Percentiles rank a stretch among this genome's conserved stretches.
These are phyloP conservation scores for Lacanobia wlatinum DNA, from an alignment of 2,888 invertebrate genomes.

Conservation along the genomic window DNA sequence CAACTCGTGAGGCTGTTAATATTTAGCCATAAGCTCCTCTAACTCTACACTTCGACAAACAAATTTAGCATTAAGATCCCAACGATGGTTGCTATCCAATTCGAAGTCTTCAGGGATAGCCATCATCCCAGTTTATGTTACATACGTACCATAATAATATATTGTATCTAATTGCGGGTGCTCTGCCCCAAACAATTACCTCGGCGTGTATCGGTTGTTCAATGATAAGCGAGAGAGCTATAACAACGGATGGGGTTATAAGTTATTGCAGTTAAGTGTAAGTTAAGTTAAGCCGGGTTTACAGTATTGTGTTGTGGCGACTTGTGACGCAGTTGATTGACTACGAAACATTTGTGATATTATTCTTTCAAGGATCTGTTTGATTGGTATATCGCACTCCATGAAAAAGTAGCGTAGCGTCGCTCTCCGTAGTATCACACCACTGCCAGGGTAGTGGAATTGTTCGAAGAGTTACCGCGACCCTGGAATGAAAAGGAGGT, in stretches of 20 bases:
- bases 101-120: slow-evolving; percentile 3
- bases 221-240: slow-evolving; percentile 50
- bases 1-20: not conserved
- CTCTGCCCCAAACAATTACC: slow-evolving; percentile 44
- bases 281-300: slow-evolving; percentile 11
- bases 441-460: no score
- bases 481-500: no score
- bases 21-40: not conserved
- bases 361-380: no score
- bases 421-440: no score
- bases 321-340: no score
- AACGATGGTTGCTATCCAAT: slow-evolving; percentile 4
- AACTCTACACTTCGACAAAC: not conserved
- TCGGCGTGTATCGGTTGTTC: slow-evolving; percentile 31
- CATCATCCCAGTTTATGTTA: slow-evolving; percentile 12
- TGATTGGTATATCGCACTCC: no score
- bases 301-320: no score
- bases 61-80: not conserved
- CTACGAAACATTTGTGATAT: no score
- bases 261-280: slow-evolving; percentile 30
- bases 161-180: slow-evolving; percentile 34
- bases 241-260: slow-evolving; percentile 21
- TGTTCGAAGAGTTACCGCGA: no score
- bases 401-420: no score
- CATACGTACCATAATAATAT: slow-evolving; percentile 12